A percentile compares a stretch with the other conserved stretches of the same genome.
Evolutionary conservation across 2,888 invertebrate genomes (phyloP).

Genomic region (Phytoseiulus persimilis): DNA sequence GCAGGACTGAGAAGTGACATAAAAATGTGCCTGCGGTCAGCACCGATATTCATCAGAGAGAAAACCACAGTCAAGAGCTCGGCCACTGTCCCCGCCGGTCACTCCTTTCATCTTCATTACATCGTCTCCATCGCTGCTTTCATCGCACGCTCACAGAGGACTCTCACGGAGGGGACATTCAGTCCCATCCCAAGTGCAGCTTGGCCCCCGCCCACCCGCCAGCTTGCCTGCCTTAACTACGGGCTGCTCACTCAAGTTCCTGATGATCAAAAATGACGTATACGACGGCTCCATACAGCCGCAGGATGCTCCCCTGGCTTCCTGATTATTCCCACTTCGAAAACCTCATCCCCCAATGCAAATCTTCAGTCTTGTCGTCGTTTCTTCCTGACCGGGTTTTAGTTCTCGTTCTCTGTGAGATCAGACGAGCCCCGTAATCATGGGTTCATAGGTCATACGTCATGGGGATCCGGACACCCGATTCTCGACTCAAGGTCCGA

Average conservation of each 20-base stretch:
- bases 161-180: background rate
- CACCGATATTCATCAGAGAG: slow-evolving; percentile 5
- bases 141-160: background rate
- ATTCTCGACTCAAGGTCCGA: no score
- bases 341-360: background rate
- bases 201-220: background rate
- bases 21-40: background rate
- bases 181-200: background rate
- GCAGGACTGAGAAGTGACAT: background rate
- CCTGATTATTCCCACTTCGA: no score
- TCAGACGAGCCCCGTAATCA: no score
- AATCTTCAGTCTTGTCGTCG: background rate
- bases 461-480: no score
- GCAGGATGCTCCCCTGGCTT: background rate
- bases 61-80: background rate
- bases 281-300: background rate
- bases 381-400: no score
- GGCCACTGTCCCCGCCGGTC: background rate
- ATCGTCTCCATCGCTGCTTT: background rate
- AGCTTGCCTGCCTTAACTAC: background rate
- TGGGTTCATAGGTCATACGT: no score
- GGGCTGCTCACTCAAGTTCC: background rate
- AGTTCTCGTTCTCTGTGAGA: no score
- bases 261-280: background rate
- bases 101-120: slow-evolving; percentile 5